A percentile compares a stretch with the other conserved stretches of the same genome.
phyloP scores from a whole-genome alignment of 1,140 invertebrate species.

The Psix sp. region DNA sequence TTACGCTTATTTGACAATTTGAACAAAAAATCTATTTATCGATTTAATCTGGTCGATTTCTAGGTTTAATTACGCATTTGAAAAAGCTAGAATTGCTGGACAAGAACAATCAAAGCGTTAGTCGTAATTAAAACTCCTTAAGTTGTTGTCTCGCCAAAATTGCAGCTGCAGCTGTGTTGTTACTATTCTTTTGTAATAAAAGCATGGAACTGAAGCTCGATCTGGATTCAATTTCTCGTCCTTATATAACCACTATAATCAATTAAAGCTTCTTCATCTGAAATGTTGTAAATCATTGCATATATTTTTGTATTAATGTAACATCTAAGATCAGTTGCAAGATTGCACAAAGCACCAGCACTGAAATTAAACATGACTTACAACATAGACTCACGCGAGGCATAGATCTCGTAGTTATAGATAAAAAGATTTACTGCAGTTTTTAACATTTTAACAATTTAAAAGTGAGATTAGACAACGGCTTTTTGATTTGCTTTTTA shows the following conservation, averaged over 20 bases:
- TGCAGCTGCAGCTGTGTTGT: constrained; percentile 16
- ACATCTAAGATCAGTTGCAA: constrained; percentile 9
- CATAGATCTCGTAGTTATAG: constrained; percentile 23
- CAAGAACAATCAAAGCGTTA: too few species aligned
- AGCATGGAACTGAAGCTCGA: not conserved
- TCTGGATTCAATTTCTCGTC: too few species aligned
- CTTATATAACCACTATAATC: not conserved
- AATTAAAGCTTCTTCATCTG: constrained; percentile 6
- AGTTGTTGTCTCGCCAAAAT: constrained; percentile 10
- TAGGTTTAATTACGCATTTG: not conserved
- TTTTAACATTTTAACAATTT: constrained; percentile 17
- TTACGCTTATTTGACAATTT: too few species aligned
- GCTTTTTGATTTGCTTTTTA: too few species aligned
- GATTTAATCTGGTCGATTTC: too few species aligned
- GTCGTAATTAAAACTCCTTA: not conserved
- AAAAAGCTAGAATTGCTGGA: too few species aligned
- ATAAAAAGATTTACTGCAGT: constrained; percentile 28
- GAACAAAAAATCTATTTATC: constrained; percentile 15
- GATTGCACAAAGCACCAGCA: constrained; percentile 18
- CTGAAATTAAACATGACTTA: constrained; percentile 31
- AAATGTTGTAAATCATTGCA: constrained; percentile 4
- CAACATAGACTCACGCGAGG: constrained; percentile 15
- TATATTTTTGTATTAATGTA: constrained; percentile 20
- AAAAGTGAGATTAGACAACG: constrained; percentile 5
- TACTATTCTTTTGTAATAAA: constrained; percentile 16